Base-by-base conservation (phyloP, 1,140 invertebrate genomes). In the Dryas iulia region DNA sequence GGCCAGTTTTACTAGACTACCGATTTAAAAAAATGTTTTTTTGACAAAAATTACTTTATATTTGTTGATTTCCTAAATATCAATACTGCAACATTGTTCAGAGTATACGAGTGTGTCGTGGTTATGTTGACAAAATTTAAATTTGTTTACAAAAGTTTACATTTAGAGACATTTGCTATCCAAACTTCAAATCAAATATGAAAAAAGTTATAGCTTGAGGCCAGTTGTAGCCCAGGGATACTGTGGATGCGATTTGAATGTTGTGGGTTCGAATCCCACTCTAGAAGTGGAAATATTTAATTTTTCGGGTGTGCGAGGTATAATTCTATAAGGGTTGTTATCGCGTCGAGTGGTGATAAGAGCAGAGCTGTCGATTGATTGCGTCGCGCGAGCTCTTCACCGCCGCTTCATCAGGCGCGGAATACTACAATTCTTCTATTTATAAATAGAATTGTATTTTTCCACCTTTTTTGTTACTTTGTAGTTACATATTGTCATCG, bases 361-460 rank as follows among this genome's bases (percentile, higher is more conserved):
- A 47, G 39, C 39, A 47, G 18, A 47, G 39, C 39, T n/a, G 39
- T 47, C 39, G 14, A 47, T 47, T 47, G 39, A 47, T 47, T 47
- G 39, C 39, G 39, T 47, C 39, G 18, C 14, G 39, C 39, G 39
- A 47, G 39, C 2, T 18, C 39, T 47, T 47, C 14, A 47, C 18
- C 39, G 39, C 18, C 39, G 39, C 39, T 21, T 21, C 14, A 47
- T 47, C 39, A 21, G 14, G 14, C 18, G 6, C 14, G 14, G 35
- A 8, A 18, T n/a, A 21, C 6, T 18, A 21, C 39, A 47, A 47
- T 47, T 18, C 39, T 47, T 21, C 14, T 18, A 10, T 8, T 47
- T 47, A 47, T 47, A 18, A 47, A 47, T 8, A 18, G 35, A 47
- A 47, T 18, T 47, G 35, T 21, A 18, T 21, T 47, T 21, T 21